Base-by-base conservation (phyloP, 37 sponge, comb jelly and placozoan genomes). In the Corticium candelabrum region DNA sequence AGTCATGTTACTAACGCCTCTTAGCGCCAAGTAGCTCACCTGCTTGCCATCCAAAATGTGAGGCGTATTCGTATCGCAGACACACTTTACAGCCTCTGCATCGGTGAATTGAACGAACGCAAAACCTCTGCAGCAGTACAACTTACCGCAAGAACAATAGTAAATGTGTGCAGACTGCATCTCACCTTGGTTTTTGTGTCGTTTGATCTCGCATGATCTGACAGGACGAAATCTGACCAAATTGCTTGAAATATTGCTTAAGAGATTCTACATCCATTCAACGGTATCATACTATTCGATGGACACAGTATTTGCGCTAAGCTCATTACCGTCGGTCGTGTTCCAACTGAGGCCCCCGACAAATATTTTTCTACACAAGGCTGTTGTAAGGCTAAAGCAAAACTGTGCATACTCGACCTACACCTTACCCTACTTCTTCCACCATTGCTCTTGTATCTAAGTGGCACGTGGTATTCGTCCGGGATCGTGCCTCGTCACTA, bases 311-410 rank as follows among this genome's bases (percentile, higher is more conserved):
- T n/a, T n/a, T n/a, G n/a, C n/a, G n/a, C 21, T 50, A 21, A 11
- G 62, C 21, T 21, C 21, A 11, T 50, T 50, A 50, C 62, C 21
- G 11, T 50, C 62, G 15, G 62, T 50, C 21, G 62, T 50, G 15
- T 11, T 50, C 62, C 62, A 50, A 50, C 62, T 50, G 62, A 50
- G 62, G 62, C 62, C 62, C 62, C 62, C 62, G 62, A 50, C 62
- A 21, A 50, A 50, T 27, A 50, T 50, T 21, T 50, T 50, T 21
- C 62, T 50, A 21, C 62, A 21, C 11, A 50, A 11, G 62, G 62
- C 11, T 27, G 15, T 27, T 27, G 62, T 50, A 21, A 11, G 62
- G 62, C 11, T 27, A 11, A 50, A 50, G 62, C 21, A 21, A 21
- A 50, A 11, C 15, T 50, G 62, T 21, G 62, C 62, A 50, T 21